phyloP scores from a whole-genome alignment of 35 echinoderm and acorn worm genomes.

The Ophioderma brevispina region DNA sequence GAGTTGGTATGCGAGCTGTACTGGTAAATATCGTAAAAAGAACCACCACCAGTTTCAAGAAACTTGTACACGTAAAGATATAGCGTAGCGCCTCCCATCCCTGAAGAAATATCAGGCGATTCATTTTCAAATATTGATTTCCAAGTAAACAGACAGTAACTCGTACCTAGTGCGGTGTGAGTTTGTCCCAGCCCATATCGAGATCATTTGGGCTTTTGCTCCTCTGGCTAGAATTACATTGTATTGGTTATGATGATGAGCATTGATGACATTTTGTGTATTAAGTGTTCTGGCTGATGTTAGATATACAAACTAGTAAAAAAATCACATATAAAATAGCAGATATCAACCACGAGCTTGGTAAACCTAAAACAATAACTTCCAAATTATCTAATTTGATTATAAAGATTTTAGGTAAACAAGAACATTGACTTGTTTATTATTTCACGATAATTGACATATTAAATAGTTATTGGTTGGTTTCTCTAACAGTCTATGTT shows the following conservation, averaged over 20 bases:
- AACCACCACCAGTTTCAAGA: too few species aligned
- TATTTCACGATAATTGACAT: neutral
- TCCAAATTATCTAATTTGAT: neutral
- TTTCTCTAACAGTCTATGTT: neutral
- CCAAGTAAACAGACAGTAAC: constrained; percentile 1
- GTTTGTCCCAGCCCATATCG: neutral
- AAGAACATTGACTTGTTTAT: neutral
- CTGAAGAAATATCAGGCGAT: constrained; percentile 8
- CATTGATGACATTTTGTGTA: neutral
- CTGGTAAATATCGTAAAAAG: too few species aligned
- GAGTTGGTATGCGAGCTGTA: too few species aligned
- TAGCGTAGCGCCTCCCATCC: neutral
- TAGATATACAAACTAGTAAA: too few species aligned
- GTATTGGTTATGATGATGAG: constrained; percentile 10
- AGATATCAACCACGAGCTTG: too few species aligned
- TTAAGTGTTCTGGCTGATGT: neutral
- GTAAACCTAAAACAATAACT: neutral
- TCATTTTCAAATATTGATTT: constrained; percentile 7
- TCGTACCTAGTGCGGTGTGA: neutral
- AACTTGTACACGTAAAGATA: neutral
- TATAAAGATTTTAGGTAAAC: neutral
- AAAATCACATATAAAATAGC: too few species aligned
- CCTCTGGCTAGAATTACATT: neutral
- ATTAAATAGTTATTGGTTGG: neutral
- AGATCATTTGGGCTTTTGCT: neutral